phyloP scores from a whole-genome alignment of 2,888 invertebrate species.

The Limenitis camilla region DNA sequence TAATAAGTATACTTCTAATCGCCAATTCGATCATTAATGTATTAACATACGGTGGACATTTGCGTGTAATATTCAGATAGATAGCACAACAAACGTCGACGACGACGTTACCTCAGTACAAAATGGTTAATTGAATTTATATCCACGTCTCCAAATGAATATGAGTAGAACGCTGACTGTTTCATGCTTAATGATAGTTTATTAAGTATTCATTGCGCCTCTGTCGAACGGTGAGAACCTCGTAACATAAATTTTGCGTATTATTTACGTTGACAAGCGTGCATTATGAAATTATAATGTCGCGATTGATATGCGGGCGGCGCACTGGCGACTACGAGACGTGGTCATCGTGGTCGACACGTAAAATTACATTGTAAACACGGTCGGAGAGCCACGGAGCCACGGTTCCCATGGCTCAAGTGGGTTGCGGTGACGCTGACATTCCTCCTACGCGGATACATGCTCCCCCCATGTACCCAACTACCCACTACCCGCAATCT shows the following conservation, averaged over 20 bases:
- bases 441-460: constrained; percentile 19
- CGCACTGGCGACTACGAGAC: constrained; percentile 41
- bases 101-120: constrained; percentile 33
- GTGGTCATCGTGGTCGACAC: constrained; percentile 45
- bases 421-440: constrained; percentile 22
- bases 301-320: constrained; percentile 57
- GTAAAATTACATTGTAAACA: constrained; percentile 36
- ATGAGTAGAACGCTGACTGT: constrained; percentile 54
- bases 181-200: constrained; percentile 45
- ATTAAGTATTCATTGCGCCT: constrained; percentile 63
- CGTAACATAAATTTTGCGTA: constrained; percentile 75
- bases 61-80: constrained; percentile 23
- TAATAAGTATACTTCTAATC: constrained; percentile 19
- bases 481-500: constrained; percentile 13
- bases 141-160: constrained; percentile 67
- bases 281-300: constrained; percentile 73
- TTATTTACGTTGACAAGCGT: constrained; percentile 71
- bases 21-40: constrained; percentile 27
- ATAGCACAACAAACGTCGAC: constrained; percentile 26
- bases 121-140: constrained; percentile 69
- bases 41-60: constrained; percentile 27
- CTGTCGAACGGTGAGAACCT: constrained; percentile 68
- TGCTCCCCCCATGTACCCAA: too few species aligned
- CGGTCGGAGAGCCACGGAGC: constrained; percentile 19
- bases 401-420: constrained; percentile 28